These are phyloP conservation scores for Tholera decimalis DNA, from an alignment of 2,888 invertebrate genomes.

Conservation along the genomic window DNA sequence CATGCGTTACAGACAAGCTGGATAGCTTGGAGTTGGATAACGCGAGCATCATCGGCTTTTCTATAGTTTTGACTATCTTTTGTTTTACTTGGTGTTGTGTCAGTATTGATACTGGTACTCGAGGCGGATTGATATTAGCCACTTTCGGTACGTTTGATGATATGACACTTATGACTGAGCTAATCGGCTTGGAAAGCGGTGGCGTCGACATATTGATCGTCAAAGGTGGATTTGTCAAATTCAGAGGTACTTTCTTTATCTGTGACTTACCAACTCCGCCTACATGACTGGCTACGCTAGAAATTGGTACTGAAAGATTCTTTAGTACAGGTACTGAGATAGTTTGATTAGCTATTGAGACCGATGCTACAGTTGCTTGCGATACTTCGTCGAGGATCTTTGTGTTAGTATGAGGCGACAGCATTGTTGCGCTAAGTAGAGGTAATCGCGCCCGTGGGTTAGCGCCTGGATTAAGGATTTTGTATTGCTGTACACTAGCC, in stretches of 20 bases:
- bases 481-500: slow-evolving; percentile 85
- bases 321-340: slow-evolving; percentile 89
- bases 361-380: slow-evolving; percentile 91
- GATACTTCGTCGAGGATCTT: slow-evolving; percentile 91
- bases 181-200: slow-evolving; percentile 83
- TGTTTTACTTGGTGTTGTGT: slow-evolving; percentile 89
- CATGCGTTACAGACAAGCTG: slow-evolving; percentile 91
- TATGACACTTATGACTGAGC: slow-evolving; percentile 89
- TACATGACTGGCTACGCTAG: slow-evolving; percentile 67
- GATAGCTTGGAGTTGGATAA: slow-evolving; percentile 90
- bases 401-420: slow-evolving; percentile 84
- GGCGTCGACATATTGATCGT: slow-evolving; percentile 83
- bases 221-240: slow-evolving; percentile 79
- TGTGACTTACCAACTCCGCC: slow-evolving; percentile 67
- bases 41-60: slow-evolving; percentile 89
- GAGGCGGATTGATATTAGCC: slow-evolving; percentile 75
- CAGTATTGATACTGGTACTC: slow-evolving; percentile 86
- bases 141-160: slow-evolving; percentile 85
- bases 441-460: slow-evolving; percentile 82
- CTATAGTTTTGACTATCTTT: slow-evolving; percentile 89
- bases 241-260: slow-evolving; percentile 79
- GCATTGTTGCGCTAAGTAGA: slow-evolving; percentile 75
- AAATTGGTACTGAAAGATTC: slow-evolving; percentile 83
- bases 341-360: slow-evolving; percentile 89
- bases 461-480: slow-evolving; percentile 81